phyloP scores from a whole-genome alignment of 2,797 vertebrate species.

The Bufotes viridis region DNA sequence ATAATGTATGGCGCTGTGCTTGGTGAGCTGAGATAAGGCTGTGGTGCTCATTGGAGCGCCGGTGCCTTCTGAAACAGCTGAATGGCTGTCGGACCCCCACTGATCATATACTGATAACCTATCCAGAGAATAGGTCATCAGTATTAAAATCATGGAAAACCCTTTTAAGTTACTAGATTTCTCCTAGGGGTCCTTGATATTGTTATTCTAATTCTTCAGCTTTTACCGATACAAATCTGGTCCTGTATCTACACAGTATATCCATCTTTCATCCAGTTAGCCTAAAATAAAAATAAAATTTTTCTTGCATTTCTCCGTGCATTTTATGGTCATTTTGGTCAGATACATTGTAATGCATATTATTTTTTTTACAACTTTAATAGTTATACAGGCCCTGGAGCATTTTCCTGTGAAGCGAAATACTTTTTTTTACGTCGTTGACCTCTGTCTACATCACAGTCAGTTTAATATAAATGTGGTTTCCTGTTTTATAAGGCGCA shows the following conservation, averaged over 20 bases:
- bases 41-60: no score
- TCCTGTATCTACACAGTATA: background rate
- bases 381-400: background rate
- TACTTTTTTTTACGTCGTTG: background rate
- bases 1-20: no score
- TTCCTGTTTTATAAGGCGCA: constrained; percentile 46
- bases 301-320: background rate
- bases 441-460: constrained; percentile 48
- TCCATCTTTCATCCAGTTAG: background rate
- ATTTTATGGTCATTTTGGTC: background rate
- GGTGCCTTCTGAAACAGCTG: no score
- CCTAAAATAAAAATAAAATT: background rate
- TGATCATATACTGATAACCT: no score
- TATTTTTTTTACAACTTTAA: background rate
- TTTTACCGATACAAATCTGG: no score
- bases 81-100: no score
- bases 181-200: no score
- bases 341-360: background rate
- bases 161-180: no score
- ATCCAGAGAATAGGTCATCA: no score
- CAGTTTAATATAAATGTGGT: constrained; percentile 47
- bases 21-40: no score
- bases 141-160: no score
- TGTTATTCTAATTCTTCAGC: no score
- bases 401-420: background rate